Evolutionary conservation across 2,797 vertebrate species (phyloP).

Genomic region (Scomberomorus guttatus): DNA sequence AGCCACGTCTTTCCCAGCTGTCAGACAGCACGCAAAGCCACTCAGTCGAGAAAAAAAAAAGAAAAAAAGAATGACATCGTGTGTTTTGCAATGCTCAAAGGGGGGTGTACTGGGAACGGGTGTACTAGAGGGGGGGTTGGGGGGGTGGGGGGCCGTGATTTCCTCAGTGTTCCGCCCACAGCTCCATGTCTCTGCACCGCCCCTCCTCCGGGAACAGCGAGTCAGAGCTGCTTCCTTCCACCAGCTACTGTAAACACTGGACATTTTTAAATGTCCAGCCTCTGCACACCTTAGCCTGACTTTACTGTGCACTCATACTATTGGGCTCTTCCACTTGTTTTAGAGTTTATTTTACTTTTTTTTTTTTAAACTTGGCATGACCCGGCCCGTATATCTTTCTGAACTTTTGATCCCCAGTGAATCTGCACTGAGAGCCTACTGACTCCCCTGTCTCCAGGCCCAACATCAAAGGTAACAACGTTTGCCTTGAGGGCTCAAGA

Average conservation of each 20-base stretch:
- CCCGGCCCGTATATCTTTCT: neutral
- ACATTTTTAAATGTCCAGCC: slow-evolving; percentile 55
- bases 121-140: neutral
- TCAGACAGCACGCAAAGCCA: neutral
- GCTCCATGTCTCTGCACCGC: slow-evolving; percentile 57
- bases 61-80: slow-evolving; percentile 3
- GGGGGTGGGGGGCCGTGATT: slow-evolving; percentile 42
- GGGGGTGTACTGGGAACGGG: neutral
- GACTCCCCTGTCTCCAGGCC: slow-evolving; percentile 6
- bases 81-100: slow-evolving; percentile 35
- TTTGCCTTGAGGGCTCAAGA: neutral
- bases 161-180: slow-evolving; percentile 62
- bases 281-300: slow-evolving; percentile 10
- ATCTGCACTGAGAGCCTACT: neutral
- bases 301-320: neutral
- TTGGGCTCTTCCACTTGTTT: neutral
- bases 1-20: slow-evolving; percentile 23
- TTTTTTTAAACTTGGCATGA: neutral
- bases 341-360: neutral
- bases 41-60: neutral
- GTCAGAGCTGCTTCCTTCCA: slow-evolving; percentile 72
- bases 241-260: slow-evolving; percentile 60
- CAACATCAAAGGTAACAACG: slow-evolving; percentile 20
- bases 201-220: slow-evolving; percentile 61
- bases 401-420: neutral